phyloP scores from a whole-genome alignment of 2,797 vertebrate species.

The Carcharodon carcharias region DNA sequence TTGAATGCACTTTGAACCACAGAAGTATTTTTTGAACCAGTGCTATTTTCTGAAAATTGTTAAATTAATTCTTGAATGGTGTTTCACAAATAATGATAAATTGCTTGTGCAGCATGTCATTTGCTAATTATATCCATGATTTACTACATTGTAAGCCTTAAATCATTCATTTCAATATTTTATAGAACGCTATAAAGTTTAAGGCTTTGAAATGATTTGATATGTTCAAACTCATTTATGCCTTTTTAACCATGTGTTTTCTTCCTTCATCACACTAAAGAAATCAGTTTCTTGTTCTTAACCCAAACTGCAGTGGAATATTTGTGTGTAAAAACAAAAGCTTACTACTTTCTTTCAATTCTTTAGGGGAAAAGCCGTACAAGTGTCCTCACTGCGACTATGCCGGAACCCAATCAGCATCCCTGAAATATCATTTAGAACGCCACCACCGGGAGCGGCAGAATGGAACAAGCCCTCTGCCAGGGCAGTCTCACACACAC shows the following conservation, averaged over 20 bases:
- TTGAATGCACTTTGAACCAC: neutral
- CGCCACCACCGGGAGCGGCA: slow-evolving; percentile 91
- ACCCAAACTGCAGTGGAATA: slow-evolving; percentile 44
- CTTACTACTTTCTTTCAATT: slow-evolving; percentile 43
- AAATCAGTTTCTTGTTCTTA: slow-evolving; percentile 43
- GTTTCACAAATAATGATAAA: slow-evolving; percentile 99
- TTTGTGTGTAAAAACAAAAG: neutral
- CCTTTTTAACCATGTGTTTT: neutral
- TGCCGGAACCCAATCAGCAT: slow-evolving; percentile 96
- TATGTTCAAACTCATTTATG: slow-evolving; percentile 6
- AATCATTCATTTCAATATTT: slow-evolving; percentile 99
- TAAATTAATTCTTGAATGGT: slow-evolving; percentile 98
- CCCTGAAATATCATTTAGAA: slow-evolving; percentile 94
- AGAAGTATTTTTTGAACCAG: slow-evolving; percentile 24
- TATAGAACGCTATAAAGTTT: slow-evolving; percentile 94
- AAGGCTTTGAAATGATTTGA: slow-evolving; percentile 95
- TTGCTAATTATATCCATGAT: slow-evolving; percentile 99
- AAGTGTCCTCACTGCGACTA: slow-evolving; percentile 98
- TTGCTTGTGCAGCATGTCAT: slow-evolving; percentile 99
- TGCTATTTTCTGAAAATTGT: slow-evolving; percentile 76
- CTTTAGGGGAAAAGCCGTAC: slow-evolving; percentile 93
- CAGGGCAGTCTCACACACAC: slow-evolving; percentile 59
- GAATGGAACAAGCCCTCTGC: slow-evolving; percentile 76
- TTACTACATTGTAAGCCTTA: slow-evolving; percentile 99
- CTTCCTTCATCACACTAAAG: neutral